phyloP scores from a whole-genome alignment of 2,888 invertebrate species.

The Byasa hedistus region DNA sequence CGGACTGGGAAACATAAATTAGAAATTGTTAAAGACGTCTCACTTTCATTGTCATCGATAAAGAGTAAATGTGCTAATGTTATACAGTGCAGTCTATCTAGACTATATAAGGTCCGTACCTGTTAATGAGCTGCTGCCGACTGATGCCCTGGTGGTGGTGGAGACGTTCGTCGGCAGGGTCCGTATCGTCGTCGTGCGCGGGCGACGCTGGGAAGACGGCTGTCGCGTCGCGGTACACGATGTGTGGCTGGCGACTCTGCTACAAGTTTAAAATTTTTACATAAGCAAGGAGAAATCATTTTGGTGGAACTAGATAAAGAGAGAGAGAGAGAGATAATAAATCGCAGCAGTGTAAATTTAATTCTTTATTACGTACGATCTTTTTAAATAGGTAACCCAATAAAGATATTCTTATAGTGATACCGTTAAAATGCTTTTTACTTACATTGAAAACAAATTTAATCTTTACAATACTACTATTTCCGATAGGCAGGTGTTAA shows the following conservation, averaged over 20 bases:
- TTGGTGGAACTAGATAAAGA: background rate
- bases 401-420: no score
- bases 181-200: conserved; percentile 65
- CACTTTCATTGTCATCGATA: no score
- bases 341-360: background rate
- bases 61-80: no score
- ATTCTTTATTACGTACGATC: no score
- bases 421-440: no score
- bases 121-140: conserved; percentile 92
- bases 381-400: no score
- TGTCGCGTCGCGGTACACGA: conserved; percentile 63
- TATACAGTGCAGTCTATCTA: no score
- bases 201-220: conserved; percentile 65
- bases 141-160: conserved; percentile 88
- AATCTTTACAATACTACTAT: no score
- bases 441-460: no score
- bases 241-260: conserved; percentile 71
- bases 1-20: conserved; percentile 81
- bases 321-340: background rate
- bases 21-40: conserved; percentile 5
- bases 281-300: background rate
- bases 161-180: conserved; percentile 74
- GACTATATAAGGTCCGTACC: conserved; percentile 52
- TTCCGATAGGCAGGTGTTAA: no score
- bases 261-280: background rate